Evolutionary conservation across 2,113 vertebrate species (phyloP).

Genomic region (Oxyura jamaicensis): DNA sequence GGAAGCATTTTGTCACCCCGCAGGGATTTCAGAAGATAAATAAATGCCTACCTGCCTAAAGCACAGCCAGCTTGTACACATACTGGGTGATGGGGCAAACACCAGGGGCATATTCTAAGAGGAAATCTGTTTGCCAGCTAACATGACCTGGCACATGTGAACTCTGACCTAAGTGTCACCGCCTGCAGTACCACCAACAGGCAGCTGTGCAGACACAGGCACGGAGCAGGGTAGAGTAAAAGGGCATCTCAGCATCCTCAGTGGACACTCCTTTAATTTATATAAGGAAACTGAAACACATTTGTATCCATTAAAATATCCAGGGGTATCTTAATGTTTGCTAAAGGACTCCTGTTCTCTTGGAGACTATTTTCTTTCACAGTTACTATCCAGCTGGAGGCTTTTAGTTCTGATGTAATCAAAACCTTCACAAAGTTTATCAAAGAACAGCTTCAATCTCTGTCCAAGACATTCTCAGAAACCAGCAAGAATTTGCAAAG

Average conservation of each 20-base stretch:
- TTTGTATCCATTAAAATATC: not conserved
- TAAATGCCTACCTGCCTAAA: not conserved
- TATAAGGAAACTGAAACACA: not conserved
- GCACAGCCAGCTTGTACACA: not conserved
- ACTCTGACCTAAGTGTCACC: not conserved
- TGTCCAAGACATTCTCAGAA: not conserved
- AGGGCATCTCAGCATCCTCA: not conserved
- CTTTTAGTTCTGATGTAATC: conserved; percentile 5
- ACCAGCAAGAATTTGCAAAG: not conserved
- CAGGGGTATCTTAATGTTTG: not conserved
- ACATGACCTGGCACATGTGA: not conserved
- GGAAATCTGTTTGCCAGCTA: not conserved
- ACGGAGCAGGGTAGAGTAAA: not conserved
- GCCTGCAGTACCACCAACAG: not conserved
- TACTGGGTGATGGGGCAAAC: not conserved
- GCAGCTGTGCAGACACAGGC: not conserved
- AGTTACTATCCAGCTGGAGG: not conserved
- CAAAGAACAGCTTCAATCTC: not conserved
- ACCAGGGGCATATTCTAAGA: accelerated
- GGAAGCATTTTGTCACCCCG: not conserved
- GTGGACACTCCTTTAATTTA: not conserved
- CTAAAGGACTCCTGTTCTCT: not conserved
- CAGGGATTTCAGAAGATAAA: not conserved
- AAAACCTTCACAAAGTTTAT: not conserved
- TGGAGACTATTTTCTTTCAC: not conserved